Conservation (phyloP, 1,140 invertebrate genomes). For the Papilio glaucus region DNA sequence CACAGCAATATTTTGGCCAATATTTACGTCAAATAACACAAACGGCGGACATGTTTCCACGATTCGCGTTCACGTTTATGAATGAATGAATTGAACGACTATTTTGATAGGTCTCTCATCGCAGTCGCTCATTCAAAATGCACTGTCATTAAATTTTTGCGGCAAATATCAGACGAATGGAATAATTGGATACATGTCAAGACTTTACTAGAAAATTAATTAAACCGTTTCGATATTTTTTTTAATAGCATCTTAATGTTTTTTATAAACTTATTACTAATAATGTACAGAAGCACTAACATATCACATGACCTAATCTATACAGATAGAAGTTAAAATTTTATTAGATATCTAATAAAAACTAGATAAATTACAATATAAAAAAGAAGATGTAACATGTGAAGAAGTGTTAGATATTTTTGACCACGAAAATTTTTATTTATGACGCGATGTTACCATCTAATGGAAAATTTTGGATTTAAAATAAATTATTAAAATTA, state of each 20-base stretch:
- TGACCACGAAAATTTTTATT: too few relatives aligned
- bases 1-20: constrained; percentile 66
- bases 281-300: not conserved
- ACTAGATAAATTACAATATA: too few relatives aligned
- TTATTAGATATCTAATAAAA: too few relatives aligned
- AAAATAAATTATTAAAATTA: too few relatives aligned
- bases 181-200: constrained; percentile 6
- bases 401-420: too few relatives aligned
- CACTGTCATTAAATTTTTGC: not conserved
- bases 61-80: constrained; percentile 64
- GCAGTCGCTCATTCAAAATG: constrained; percentile 28
- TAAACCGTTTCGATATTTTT: not conserved
- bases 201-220: not conserved
- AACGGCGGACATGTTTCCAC: constrained; percentile 80
- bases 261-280: too few relatives aligned
- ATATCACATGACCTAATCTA: too few relatives aligned
- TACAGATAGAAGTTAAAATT: too few relatives aligned
- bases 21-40: constrained; percentile 82
- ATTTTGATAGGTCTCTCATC: not conserved
- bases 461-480: too few relatives aligned
- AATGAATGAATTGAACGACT: constrained; percentile 52
- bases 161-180: constrained; percentile 29
- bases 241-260: not conserved
- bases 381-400: too few relatives aligned
- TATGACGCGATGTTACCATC: too few relatives aligned